Evolutionary conservation across 2,888 invertebrate species (phyloP).

Genomic region (Archips xylosteana): DNA sequence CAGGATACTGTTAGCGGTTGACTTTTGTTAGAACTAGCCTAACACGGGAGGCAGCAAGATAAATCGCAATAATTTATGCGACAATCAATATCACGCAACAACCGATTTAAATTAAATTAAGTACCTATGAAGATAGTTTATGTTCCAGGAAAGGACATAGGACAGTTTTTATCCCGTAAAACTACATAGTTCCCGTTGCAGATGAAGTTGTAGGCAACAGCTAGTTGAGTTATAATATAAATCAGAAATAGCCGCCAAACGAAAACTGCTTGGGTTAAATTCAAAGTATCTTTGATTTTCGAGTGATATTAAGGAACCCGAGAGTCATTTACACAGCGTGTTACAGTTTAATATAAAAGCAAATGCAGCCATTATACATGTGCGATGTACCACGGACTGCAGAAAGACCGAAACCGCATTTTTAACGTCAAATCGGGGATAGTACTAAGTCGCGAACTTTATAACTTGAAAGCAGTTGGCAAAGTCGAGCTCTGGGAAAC

Average conservation of each 20-base stretch:
- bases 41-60: no score
- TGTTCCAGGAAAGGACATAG: no score
- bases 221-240: no score
- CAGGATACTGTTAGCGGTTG: no score
- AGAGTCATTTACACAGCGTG: constrained; percentile 16
- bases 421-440: constrained; percentile 25
- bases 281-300: neutral
- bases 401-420: constrained; percentile 31
- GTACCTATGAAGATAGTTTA: no score
- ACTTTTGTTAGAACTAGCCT: no score
- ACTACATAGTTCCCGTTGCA: no score
- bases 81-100: no score
- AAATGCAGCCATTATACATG: constrained; percentile 28
- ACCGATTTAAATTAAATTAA: no score
- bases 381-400: constrained; percentile 14
- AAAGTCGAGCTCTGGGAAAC: constrained; percentile 18
- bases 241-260: neutral
- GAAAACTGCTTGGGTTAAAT: neutral
- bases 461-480: constrained; percentile 18
- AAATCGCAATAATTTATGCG: no score
- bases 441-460: constrained; percentile 27
- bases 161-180: no score
- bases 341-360: constrained; percentile 40
- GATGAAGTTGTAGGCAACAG: no score
- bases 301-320: neutral